These are phyloP conservation scores for Andrena haemorrhoa DNA, from an alignment of 2,888 invertebrate genomes.

Conservation along the genomic window DNA sequence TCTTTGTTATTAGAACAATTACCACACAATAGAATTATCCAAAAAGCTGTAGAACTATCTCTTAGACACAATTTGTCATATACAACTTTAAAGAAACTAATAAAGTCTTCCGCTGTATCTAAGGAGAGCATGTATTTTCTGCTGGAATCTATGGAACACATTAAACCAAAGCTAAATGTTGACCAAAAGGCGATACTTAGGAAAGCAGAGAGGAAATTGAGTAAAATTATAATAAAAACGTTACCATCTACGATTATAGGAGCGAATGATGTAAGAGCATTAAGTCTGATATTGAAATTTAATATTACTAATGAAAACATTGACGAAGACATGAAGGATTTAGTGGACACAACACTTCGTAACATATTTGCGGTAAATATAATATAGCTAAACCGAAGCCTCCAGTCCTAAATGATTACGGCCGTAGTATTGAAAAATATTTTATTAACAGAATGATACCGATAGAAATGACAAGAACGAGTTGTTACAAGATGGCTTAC, in stretches of 20 bases:
- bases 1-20: slow-evolving; percentile 68
- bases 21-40: slow-evolving; percentile 55
- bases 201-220: slow-evolving; percentile 74
- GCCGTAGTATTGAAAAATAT: slow-evolving; percentile 16
- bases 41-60: slow-evolving; percentile 72
- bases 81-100: slow-evolving; percentile 61
- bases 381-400: slow-evolving; percentile 1
- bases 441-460: slow-evolving; percentile 53
- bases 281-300: slow-evolving; percentile 74
- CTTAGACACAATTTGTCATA: slow-evolving; percentile 67
- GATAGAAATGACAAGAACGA: slow-evolving; percentile 39
- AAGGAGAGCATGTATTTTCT: slow-evolving; percentile 60
- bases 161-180: slow-evolving; percentile 69
- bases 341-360: slow-evolving; percentile 64
- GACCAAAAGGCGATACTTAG: slow-evolving; percentile 70
- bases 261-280: slow-evolving; percentile 70
- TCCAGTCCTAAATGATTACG: slow-evolving; percentile 3
- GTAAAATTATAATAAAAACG: slow-evolving; percentile 65
- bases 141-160: slow-evolving; percentile 74
- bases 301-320: slow-evolving; percentile 63
- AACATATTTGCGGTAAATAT: slow-evolving; percentile 70
- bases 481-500: slow-evolving; percentile 68
- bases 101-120: slow-evolving; percentile 42
- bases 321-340: slow-evolving; percentile 64
- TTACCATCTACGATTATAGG: slow-evolving; percentile 62